phyloP scores from a whole-genome alignment of 2,113 vertebrate species.

The Spheniscus mendiculus region DNA sequence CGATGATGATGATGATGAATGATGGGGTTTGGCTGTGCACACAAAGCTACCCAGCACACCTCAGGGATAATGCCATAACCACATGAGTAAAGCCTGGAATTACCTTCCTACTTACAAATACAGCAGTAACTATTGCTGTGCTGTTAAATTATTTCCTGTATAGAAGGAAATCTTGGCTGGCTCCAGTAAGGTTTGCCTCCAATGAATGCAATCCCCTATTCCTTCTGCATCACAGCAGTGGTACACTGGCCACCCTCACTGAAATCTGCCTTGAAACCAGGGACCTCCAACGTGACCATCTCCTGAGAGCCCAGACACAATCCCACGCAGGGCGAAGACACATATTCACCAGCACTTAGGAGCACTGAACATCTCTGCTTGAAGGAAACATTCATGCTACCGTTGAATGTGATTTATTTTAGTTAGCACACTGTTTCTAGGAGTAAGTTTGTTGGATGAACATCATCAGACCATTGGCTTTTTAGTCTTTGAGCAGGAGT shows the following conservation, averaged over 20 bases:
- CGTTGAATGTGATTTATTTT: accelerated
- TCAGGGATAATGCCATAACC: accelerated
- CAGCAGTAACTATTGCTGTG: accelerated
- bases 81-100: neutral
- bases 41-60: neutral
- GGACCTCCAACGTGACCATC: accelerated
- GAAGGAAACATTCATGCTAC: accelerated
- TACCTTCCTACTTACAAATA: neutral
- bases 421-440: neutral
- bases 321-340: accelerated
- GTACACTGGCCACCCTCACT: neutral
- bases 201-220: accelerated
- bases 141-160: neutral
- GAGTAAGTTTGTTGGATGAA: neutral
- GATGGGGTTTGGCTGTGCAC: neutral
- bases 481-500: neutral
- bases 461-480: neutral
- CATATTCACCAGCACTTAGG: accelerated
- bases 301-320: neutral
- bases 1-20: neutral
- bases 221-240: neutral
- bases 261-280: neutral
- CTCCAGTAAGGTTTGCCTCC: neutral
- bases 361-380: accelerated
- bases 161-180: neutral